These are phyloP conservation scores for Maniola jurtina DNA, from an alignment of 1,140 invertebrate species.

Conservation along the genomic window DNA sequence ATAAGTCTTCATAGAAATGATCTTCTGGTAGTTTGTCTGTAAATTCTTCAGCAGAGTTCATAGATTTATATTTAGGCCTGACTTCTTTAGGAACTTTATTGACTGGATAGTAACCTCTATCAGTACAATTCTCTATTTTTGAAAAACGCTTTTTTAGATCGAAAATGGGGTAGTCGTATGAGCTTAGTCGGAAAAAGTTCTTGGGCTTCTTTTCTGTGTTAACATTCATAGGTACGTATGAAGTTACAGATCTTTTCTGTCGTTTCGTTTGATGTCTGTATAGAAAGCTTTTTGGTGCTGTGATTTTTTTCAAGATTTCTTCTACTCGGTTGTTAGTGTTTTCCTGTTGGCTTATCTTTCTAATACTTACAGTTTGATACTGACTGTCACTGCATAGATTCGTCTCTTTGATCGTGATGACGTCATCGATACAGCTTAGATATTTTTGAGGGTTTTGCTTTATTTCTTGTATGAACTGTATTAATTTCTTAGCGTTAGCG, in stretches of 20 bases:
- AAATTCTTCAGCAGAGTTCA: slow-evolving; percentile 47
- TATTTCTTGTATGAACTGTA: slow-evolving; percentile 59
- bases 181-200: slow-evolving; percentile 61
- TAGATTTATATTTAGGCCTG: slow-evolving; percentile 59
- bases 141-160: slow-evolving; percentile 50
- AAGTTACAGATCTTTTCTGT: slow-evolving; percentile 48
- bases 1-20: slow-evolving; percentile 70
- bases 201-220: slow-evolving; percentile 49
- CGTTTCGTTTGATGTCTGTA: slow-evolving; percentile 65
- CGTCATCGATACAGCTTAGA: slow-evolving; percentile 35
- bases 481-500: slow-evolving; percentile 61
- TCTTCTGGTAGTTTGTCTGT: slow-evolving; percentile 54
- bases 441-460: slow-evolving; percentile 61
- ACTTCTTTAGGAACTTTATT: slow-evolving; percentile 52
- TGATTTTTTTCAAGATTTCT: slow-evolving; percentile 61
- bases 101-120: slow-evolving; percentile 66
- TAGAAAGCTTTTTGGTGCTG: slow-evolving; percentile 71
- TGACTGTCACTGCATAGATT: slow-evolving; percentile 51
- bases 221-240: slow-evolving; percentile 70
- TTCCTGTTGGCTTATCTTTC: slow-evolving; percentile 54
- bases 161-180: slow-evolving; percentile 65
- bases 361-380: slow-evolving; percentile 62
- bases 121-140: slow-evolving; percentile 48
- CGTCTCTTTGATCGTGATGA: slow-evolving; percentile 47
- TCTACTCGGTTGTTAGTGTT: slow-evolving; percentile 48